Conservation (phyloP, 2,113 vertebrate species). For the Tupaia tana region DNA sequence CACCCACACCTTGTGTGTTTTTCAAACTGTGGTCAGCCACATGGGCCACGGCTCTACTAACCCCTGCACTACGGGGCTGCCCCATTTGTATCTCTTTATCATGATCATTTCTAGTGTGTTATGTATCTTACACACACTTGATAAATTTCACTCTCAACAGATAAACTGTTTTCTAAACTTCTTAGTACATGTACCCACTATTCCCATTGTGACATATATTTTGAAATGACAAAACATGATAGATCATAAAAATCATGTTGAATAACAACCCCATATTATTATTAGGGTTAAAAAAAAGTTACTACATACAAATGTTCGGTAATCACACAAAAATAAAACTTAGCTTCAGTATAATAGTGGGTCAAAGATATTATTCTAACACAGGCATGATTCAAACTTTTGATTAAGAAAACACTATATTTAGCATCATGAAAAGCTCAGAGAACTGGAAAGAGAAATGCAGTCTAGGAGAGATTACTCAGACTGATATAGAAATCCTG, state of each 20-base stretch:
- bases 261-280: not conserved
- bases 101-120: not conserved
- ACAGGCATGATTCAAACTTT: conserved; percentile 63
- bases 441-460: conserved; percentile 72
- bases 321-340: conserved; percentile 27
- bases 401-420: conserved; percentile 53
- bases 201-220: not conserved
- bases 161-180: not conserved
- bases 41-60: no score
- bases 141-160: not conserved
- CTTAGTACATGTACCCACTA: not conserved
- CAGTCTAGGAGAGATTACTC: conserved; percentile 67
- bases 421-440: conserved; percentile 68
- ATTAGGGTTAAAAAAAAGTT: not conserved
- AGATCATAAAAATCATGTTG: not conserved
- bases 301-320: not conserved
- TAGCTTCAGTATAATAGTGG: conserved; percentile 20
- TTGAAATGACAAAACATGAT: not conserved
- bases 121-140: not conserved
- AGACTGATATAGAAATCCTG: conserved; percentile 76
- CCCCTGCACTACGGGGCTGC: no score
- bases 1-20: no score
- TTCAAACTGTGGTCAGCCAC: no score
- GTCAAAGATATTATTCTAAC: conserved; percentile 41
- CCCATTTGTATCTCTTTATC: not conserved